Base-by-base conservation (phyloP, 2,888 invertebrate species). In the Hydrotaea cyrtoneurina region DNA sequence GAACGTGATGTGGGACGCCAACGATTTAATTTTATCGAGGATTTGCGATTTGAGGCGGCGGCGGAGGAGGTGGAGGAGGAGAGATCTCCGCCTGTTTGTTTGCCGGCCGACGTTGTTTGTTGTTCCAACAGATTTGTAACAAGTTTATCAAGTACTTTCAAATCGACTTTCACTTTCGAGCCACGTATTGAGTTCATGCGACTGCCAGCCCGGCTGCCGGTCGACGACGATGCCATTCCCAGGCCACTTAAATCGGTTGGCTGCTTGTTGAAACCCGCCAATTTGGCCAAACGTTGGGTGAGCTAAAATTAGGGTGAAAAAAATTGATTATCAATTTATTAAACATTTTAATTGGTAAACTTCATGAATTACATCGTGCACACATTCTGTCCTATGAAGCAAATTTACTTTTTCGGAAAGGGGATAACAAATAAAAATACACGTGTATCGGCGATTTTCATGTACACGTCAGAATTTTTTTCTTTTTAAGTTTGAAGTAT, bases 71-170 rank as follows among this genome's bases (percentile, higher is more conserved):
- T 43, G 13, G 19, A 23, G 13, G 57, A 36, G 17, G 59, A 36
- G 43, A 21, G 36, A 46, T 36, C 46, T 46, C 62, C 71, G 17
- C 62, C 73, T 19, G 80, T 62, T 55, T 90, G 90, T 82, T 94
- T 31, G 31, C 53, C 73, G 2, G 36, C 17, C 13, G 57, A 39
- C 31, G 59, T 59, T 19, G 80, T 62, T 46, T 90, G 90, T 82
- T 94, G 92, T 43, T 94, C 94, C 19, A 95, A 90, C 17, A 95
- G 91, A 39, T 94, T 94, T 26, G 94, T 94, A 13, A 95, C 93
- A 21, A 95, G 92, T 89, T 94, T 94, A 88, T 95, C 95, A 69
- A 95, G 90, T 1, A 94, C 93, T 36, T 94, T 94, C 46, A 95
- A 93, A 87, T 95, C 95, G 50, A 90, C 90, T 82, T 94, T 94